Evolutionary conservation across 2,888 invertebrate genomes (phyloP).

Genomic region (Cheilosia scutellata): DNA sequence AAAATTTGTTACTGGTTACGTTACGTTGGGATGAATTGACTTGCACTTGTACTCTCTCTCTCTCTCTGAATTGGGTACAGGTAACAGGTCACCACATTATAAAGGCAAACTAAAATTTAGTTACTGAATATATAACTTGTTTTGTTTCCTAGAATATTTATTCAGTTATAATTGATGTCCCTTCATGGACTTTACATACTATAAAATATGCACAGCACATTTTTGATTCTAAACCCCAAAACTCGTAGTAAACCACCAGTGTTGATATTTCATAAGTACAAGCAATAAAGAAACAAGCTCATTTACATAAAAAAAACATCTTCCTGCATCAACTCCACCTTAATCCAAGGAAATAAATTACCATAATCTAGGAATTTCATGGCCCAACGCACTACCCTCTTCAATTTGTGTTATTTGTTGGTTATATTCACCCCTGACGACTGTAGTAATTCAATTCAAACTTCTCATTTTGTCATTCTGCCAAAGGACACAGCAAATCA

Average conservation of each 20-base stretch:
- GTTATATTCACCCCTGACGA: background rate
- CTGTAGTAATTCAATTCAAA: background rate
- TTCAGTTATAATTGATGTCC: too few species aligned
- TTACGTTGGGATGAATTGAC: too few species aligned
- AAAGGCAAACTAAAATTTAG: too few species aligned
- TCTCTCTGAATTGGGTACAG: too few species aligned
- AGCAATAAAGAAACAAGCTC: background rate
- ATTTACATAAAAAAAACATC: background rate
- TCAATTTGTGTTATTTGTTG: slow-evolving; percentile 1
- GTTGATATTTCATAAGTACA: background rate
- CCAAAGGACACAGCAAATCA: slow-evolving; percentile 4
- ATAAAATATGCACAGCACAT: too few species aligned
- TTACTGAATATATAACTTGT: too few species aligned
- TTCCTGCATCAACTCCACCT: background rate
- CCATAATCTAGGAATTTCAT: slow-evolving; percentile 21
- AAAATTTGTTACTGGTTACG: too few species aligned
- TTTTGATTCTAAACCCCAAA: background rate
- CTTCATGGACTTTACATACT: too few species aligned
- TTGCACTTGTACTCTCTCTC: too few species aligned
- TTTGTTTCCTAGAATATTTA: too few species aligned
- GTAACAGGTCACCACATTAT: too few species aligned
- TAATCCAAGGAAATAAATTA: slow-evolving; percentile 10
- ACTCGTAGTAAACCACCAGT: background rate
- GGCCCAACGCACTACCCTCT: background rate
- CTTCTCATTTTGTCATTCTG: background rate